Evolutionary conservation across 2,888 invertebrate genomes (phyloP), one percentile per base, ranked within the genome.

Genomic region (Campoletis raptor): DNA sequence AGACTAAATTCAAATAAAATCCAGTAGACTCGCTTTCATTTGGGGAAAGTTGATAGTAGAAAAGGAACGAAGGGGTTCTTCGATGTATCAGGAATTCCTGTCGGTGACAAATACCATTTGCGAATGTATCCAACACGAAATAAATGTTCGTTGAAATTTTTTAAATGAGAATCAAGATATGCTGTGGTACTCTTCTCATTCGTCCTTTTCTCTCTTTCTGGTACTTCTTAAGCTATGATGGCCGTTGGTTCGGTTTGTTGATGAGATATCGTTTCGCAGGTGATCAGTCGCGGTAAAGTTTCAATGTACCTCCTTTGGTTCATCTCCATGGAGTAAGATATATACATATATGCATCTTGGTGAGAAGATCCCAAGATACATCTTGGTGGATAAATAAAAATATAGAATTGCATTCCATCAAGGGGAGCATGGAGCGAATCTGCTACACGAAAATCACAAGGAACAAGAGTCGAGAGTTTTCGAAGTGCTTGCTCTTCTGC

Each of bases 101-200:
- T 70, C 48, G 70, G 57, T 81, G 81, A 81, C 81, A 66, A 81
- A 70, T 72, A 48, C 45, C 24, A 37, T 61, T 67, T 45, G 64
- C 61, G 61, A 73, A 36, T 57, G 37, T 74, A 61, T 64, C 52
- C 64, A 73, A 37, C 77, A 40, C 66, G 83, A 85, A 86, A 85
- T 86, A 83, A 86, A 85, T 74, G 67, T 76, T 80, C 83, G 70
- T 48, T 57, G 80, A 72, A 87, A 83, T 77, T 87, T 83, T 81
- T 82, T 83, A 83, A 83, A 83, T 83, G 74, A 83, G 81, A 78
- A 88, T 88, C 83, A 87, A 87, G 85, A 88, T 88, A 85, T 73
- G 48, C 73, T 37, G 67, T 67, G 78, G 52, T 77, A 73, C 52
- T 78, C 57, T 81, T 66, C 42, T 30, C 57, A 42, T 45, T 24